Percentiles rank a stretch among this genome's conserved stretches.
phyloP scores from a whole-genome alignment of 1,140 invertebrate species.

The Oppia nitens region DNA sequence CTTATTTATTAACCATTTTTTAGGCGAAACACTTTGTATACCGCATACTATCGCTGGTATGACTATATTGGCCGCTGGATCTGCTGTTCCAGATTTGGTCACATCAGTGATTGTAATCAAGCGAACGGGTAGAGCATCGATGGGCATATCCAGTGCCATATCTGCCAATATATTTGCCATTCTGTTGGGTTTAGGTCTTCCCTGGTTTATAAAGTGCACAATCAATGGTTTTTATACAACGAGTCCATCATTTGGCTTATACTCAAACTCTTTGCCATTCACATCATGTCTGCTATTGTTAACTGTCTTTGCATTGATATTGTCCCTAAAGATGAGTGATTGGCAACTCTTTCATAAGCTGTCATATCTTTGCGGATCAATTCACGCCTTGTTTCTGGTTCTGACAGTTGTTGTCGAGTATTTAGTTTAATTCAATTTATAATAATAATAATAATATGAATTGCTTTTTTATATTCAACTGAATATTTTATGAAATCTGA shows the following conservation, averaged over 20 bases:
- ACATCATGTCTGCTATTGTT: not conserved
- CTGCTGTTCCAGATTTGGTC: constrained; percentile 22
- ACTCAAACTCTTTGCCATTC: not conserved
- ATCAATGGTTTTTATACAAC: constrained; percentile 20
- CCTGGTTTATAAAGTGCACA: constrained; percentile 59
- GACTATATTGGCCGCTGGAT: constrained; percentile 22
- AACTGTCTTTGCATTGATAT: not conserved
- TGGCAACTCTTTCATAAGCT: not conserved
- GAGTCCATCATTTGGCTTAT: not conserved
- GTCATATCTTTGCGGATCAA: not conserved
- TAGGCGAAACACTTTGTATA: constrained; percentile 20
- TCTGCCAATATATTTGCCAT: constrained; percentile 70
- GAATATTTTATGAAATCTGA: too few species aligned
- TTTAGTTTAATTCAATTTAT: not conserved
- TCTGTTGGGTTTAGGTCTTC: constrained; percentile 57
- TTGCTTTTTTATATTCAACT: too few species aligned
- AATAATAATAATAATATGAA: too few species aligned
- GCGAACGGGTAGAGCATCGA: constrained; percentile 31
- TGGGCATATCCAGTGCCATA: constrained; percentile 64
- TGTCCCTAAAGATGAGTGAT: not conserved
- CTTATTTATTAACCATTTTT: constrained; percentile 73
- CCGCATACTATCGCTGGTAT: constrained; percentile 21
- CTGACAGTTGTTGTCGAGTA: not conserved
- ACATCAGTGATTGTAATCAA: constrained; percentile 19
- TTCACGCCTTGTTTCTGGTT: not conserved